Evolutionary conservation across 30 jellyfish, hydroid and myxozoan genomes (phyloP), one percentile per base, ranked within the genome.

Genomic region (Rhopilema esculentum): DNA sequence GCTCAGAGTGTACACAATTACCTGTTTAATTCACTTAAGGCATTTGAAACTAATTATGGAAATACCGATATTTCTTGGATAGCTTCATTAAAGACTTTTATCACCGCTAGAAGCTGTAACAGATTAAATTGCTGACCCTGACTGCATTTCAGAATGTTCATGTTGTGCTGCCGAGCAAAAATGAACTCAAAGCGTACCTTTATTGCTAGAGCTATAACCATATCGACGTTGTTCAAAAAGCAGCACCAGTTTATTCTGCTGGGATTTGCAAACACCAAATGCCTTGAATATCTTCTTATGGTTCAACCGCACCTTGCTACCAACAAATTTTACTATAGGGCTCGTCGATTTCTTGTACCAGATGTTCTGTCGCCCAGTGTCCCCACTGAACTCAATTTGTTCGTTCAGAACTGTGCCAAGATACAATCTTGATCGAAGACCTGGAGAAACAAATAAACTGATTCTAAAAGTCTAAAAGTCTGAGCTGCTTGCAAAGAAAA

Each of bases 281-380:
- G 91, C 91, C 1, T 49, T 25, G 9, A 24, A 33, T 28, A 81
- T 66, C 49, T 33, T 30, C 49, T 48, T 66, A 19, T 64, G 12
- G 23, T 49, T 49, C 75, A 81, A 48, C 0, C 27, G 25, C 2
- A 22, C 25, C 50, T 51, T 66, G 49, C 49, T 81, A 23, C 91
- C 80, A n/a, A 81, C 91, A 49, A 81, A 81, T 67, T 61, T 66
- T 1, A 66, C 83, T 22, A 22, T 4, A 6, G 53, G 51, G 52
- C 48, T 61, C 27, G 19, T 7, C 68, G 49, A 29, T 20, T 19
- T 17, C 0, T 32, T 23, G 23, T 24, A 70, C 24, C 80, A 1
- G 1, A 67, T 40, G 91, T 65, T 64, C 72, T 81, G 83, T 31
- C 91, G 27, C 48, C 83, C 69, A 18, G 72, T 81, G 22, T 27